Evolutionary conservation across 1,140 invertebrate species (phyloP).

Genomic region (Popillia japonica): DNA sequence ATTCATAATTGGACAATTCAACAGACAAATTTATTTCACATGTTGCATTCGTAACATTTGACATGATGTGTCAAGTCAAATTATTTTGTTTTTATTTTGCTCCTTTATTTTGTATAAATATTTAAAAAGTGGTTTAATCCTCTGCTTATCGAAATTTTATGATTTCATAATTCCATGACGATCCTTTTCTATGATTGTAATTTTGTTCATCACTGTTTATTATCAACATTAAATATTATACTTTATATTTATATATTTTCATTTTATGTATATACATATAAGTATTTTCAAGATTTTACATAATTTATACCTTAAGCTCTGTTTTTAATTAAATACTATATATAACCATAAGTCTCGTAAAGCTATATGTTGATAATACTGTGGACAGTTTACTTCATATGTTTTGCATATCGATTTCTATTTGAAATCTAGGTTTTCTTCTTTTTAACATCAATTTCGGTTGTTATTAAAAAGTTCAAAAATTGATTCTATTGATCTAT

Average conservation of each 20-base stretch:
- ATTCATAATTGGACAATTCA: too few species aligned
- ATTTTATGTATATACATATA: slow-evolving; percentile 22
- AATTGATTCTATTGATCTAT: slow-evolving; percentile 29
- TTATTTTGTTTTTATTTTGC: too few species aligned
- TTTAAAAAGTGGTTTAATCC: too few species aligned
- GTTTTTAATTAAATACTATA: slow-evolving; percentile 23
- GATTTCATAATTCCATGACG: too few species aligned
- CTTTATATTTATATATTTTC: background rate
- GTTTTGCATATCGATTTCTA: background rate
- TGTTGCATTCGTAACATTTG: too few species aligned
- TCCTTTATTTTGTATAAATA: too few species aligned
- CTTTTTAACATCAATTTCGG: background rate
- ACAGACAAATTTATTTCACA: too few species aligned
- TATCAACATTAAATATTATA: too few species aligned
- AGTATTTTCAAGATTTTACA: slow-evolving; percentile 4
- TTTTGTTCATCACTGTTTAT: too few species aligned
- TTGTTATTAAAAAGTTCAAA: background rate
- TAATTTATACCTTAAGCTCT: slow-evolving; percentile 15
- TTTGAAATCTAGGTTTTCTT: background rate
- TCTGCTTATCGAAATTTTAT: too few species aligned
- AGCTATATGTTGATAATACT: slow-evolving; percentile 24
- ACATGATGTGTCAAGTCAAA: too few species aligned
- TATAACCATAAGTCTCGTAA: slow-evolving; percentile 12
- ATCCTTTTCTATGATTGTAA: too few species aligned
- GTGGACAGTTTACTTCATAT: slow-evolving; percentile 16